Evolutionary conservation across 2,797 vertebrate species (phyloP).

Genomic region (Coracias cyanogaster): DNA sequence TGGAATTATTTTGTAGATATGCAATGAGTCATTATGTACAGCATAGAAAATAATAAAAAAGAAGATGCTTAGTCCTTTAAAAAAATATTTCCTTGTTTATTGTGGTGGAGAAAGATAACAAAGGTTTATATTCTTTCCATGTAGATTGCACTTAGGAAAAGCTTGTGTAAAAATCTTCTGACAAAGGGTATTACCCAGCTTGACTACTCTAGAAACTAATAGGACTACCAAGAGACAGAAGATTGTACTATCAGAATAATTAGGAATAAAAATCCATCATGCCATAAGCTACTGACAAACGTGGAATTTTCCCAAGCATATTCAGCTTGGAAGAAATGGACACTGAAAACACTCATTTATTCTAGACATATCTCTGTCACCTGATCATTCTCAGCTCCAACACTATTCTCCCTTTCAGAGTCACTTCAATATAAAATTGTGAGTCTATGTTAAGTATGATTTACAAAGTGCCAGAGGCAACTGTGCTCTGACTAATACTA

Average conservation of each 20-base stretch:
- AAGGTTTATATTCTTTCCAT: not conserved
- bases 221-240: not conserved
- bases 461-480: not conserved
- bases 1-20: slow-evolving; percentile 52
- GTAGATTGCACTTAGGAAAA: not conserved
- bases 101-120: slow-evolving; percentile 6
- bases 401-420: not conserved
- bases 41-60: slow-evolving; percentile 5
- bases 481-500: not conserved
- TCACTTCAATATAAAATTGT: not conserved
- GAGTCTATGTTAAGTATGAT: not conserved
- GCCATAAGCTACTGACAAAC: not conserved
- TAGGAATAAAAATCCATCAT: not conserved
- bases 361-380: not conserved
- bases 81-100: slow-evolving; percentile 44
- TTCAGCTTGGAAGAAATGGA: not conserved
- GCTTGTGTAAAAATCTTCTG: not conserved
- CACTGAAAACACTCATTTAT: not conserved
- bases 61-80: slow-evolving; percentile 43
- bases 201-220: not conserved
- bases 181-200: not conserved
- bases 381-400: not conserved
- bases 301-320: not conserved
- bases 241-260: not conserved
- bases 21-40: not conserved